Percentiles rank a stretch among this genome's conserved stretches.
Conservation (phyloP, 2,888 invertebrate species). For the Drosophila leonis region DNA sequence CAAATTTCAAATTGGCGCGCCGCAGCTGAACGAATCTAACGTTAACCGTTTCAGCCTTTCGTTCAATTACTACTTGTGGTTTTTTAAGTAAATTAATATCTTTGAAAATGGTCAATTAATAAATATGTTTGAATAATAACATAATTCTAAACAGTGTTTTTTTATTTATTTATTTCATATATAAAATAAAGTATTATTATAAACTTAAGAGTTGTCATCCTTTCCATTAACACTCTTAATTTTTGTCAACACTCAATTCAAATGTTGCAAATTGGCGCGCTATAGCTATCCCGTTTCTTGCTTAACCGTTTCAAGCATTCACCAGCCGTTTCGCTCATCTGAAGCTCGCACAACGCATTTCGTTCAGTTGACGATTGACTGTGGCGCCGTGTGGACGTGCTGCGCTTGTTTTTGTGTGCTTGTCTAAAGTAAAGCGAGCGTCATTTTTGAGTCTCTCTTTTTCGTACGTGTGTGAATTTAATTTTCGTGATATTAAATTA, state of each 20-base stretch:
- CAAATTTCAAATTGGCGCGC: slow-evolving; percentile 1
- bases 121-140: slow-evolving; percentile 3
- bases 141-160: neutral
- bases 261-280: slow-evolving; percentile 26
- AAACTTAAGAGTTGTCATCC: slow-evolving; percentile 5
- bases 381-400: slow-evolving; percentile 42
- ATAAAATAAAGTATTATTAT: no score
- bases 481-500: slow-evolving; percentile 54
- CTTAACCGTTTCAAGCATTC: slow-evolving; percentile 42
- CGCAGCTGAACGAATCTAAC: neutral
- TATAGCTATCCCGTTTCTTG: slow-evolving; percentile 9
- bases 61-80: neutral
- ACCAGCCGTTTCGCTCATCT: slow-evolving; percentile 40
- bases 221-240: neutral
- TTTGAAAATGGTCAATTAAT: slow-evolving; percentile 8
- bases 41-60: neutral
- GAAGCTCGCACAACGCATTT: slow-evolving; percentile 31
- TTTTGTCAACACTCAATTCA: neutral
- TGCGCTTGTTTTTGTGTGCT: slow-evolving; percentile 22
- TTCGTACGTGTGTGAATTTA: slow-evolving; percentile 59
- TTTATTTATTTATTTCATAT: neutral
- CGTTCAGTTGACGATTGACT: slow-evolving; percentile 51
- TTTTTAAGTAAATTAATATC: neutral
- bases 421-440: slow-evolving; percentile 32
- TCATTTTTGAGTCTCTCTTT: slow-evolving; percentile 37